phyloP scores from a whole-genome alignment of 1,140 invertebrate genomes.

The Anastrepha obliqua region DNA sequence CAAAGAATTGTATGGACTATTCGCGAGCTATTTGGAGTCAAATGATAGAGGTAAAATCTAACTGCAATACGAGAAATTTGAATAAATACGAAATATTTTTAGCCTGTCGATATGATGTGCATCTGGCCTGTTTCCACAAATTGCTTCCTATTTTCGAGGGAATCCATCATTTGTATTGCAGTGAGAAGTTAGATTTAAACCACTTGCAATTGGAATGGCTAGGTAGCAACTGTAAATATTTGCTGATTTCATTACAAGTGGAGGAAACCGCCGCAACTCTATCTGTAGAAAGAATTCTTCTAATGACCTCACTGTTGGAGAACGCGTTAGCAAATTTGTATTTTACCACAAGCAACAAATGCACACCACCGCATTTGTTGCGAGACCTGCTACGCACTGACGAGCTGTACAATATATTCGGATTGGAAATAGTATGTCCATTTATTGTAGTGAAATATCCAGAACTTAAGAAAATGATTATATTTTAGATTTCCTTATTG shows the following conservation, averaged over 20 bases:
- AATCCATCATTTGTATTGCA: not conserved
- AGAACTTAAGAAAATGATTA: not conserved
- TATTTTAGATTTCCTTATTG: conserved; percentile 58
- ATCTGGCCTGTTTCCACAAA: not conserved
- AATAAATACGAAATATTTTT: not conserved
- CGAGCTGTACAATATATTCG: conserved; percentile 54
- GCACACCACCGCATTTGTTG: conserved; percentile 59
- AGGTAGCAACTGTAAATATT: conserved; percentile 12
- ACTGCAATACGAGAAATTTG: not conserved
- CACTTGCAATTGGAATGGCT: conserved; percentile 51
- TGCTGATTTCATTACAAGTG: not conserved
- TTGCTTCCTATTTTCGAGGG: conserved; percentile 47
- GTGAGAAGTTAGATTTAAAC: not conserved
- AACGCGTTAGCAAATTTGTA: conserved; percentile 59
- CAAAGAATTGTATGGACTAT: not conserved
- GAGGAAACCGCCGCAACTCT: not conserved
- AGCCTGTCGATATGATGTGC: conserved; percentile 35
- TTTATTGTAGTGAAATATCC: not conserved
- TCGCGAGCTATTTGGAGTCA: not conserved
- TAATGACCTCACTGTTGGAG: conserved; percentile 57
- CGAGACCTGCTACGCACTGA: conserved; percentile 57
- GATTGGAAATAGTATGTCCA: conserved; percentile 53
- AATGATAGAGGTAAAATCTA: not conserved
- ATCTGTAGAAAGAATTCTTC: conserved; percentile 50
- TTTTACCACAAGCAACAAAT: conserved; percentile 35